Evolutionary conservation across 2,888 invertebrate genomes (phyloP), one percentile per base, ranked within the genome.

Genomic region (Pseudococcus jackbeardsleyi): DNA sequence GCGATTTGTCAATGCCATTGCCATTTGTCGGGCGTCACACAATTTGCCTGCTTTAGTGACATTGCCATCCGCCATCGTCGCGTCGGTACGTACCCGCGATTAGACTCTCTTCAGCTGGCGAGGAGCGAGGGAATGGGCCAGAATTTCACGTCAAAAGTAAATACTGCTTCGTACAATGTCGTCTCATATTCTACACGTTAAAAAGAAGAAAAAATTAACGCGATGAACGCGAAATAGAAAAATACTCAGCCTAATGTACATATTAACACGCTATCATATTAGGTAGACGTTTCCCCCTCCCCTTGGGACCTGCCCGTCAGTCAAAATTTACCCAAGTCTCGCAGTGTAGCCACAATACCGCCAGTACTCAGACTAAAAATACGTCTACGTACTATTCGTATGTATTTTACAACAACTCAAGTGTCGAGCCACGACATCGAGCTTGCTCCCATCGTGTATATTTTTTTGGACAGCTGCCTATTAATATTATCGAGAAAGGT

Each of bases 11-110:
- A 85, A 85, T 85, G 85, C 85, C 85, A 85, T 59, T 85, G 59
- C 85, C 85, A 85, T 85, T 85, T 85, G 85, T 85, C 85, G 64
- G 85, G 85, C 85, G 85, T 85, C 54, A 54, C 85, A 85, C 85
- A 59, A 85, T 85, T 84, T 85, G 85, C 85, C 85, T 17, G 85
- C 85, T 85, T 85, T 85, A 59, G 85, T 85, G 85, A 85, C 85
- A 85, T 85, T 85, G 85, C 77, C 42, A 42, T 26, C 26, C 68
- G 68, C 68, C 26, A 64, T 64, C 64, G 68, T 68, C 2, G 68
- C 42, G 3, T 42, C 68, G 54, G 15, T 15, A 9, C 48, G 48
- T 48, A 50, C 48, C 0, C 12, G 48, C 48, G 48, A 50, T 50
- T 15, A 42, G 48, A 50, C 12, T 50, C 48, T 9, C 11, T n/a